Percentiles rank a stretch among this genome's conserved stretches.
phyloP scores from a whole-genome alignment of 2,888 invertebrate species.

The Monochamus alternatus region DNA sequence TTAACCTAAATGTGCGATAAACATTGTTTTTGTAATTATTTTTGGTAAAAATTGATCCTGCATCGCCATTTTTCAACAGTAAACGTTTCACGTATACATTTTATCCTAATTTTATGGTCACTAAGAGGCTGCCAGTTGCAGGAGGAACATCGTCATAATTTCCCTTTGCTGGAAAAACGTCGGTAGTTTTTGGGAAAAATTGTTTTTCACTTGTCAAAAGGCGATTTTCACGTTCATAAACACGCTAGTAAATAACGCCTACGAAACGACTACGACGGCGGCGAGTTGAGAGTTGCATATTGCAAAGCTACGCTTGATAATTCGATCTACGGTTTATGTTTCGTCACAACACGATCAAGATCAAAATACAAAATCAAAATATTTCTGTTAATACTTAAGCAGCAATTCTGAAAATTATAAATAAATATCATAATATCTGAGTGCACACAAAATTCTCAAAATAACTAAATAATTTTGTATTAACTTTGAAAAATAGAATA shows the following conservation, averaged over 20 bases:
- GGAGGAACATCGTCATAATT: conserved; percentile 31
- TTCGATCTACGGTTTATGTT: conserved; percentile 7
- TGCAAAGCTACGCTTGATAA: conserved; percentile 31
- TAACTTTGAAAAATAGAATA: no score
- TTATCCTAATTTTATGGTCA: conserved; percentile 19
- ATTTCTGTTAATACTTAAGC: no score
- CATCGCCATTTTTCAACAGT: conserved; percentile 50
- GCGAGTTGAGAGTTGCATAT: conserved; percentile 30
- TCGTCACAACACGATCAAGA: background rate
- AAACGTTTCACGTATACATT: conserved; percentile 35
- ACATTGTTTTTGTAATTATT: conserved; percentile 32
- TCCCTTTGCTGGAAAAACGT: conserved; percentile 34
- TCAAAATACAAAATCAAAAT: no score
- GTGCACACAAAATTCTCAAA: no score
- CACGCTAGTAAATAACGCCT: conserved; percentile 66
- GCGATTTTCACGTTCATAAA: conserved; percentile 64
- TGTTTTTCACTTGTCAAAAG: conserved; percentile 61
- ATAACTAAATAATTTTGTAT: no score
- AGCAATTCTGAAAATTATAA: no score
- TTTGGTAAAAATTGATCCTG: conserved; percentile 38
- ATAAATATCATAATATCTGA: no score
- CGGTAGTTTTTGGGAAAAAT: conserved; percentile 34
- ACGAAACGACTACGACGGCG: conserved; percentile 54
- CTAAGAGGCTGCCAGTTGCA: conserved; percentile 20
- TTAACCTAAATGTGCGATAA: conserved; percentile 1